Base-by-base conservation (phyloP, 2,797 vertebrate species). In the Paramormyrops hopkinsi region DNA sequence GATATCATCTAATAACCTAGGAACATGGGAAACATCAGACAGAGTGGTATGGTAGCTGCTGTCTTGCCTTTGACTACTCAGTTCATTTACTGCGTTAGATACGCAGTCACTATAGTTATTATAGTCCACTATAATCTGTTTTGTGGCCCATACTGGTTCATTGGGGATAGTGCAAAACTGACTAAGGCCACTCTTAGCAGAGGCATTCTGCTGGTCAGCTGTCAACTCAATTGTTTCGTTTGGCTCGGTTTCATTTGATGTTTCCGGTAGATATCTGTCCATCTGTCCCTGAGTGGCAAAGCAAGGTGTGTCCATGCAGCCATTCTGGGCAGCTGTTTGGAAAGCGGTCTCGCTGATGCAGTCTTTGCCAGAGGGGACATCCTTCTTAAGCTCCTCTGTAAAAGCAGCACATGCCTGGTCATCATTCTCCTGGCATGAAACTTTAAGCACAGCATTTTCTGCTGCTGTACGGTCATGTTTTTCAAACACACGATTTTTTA, bases 331-430 rank as follows among this genome's bases (percentile, higher is more conserved):
- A 37, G n/a, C 14, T 54, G 54, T 76, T 19, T 33, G 11, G 51
- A 25, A 12, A 4, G 54, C 7, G 90, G 89, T 86, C 53, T 14
- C 37, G 56, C 53, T 12, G 79, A 85, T 83, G 62, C 65, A 87
- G 2, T 29, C 19, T 73, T 79, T 90, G 76, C 29, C 8, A 17
- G 48, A 46, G 2, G 92, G 92, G 5, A 91, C 53, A 22, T 93
- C 93, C 90, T 95, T 94, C 92, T 93, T 96, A 88, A 95, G 95
- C 91, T 96, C 95, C 91, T 95, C 93, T 33, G 94, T 94, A 91
- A 96, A 96, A n/a, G 93, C 95, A 91, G 89, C 93, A 89, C 93
- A 94, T 91, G 96, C 95, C 92, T 95, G 96, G 22, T 95, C 51
- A 87, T 93, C 93, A n/a, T 92, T 93, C 69, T 92, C 86, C 33